Evolutionary conservation across 2,888 invertebrate species (phyloP).

Genomic region (Pammene aurita): DNA sequence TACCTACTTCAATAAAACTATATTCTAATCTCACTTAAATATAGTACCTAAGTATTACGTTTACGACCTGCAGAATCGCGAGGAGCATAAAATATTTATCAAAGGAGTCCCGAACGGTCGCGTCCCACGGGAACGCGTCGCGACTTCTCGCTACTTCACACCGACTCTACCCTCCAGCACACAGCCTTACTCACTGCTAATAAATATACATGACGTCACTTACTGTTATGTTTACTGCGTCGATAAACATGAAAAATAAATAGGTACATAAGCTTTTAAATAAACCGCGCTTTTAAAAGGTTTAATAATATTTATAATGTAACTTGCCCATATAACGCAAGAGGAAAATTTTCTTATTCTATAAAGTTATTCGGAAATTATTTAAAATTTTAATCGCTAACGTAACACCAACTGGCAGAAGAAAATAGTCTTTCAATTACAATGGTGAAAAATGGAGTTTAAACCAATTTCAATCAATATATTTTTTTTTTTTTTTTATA

Average conservation of each 20-base stretch:
- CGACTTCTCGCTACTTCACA: constrained; percentile 66
- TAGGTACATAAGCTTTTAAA: constrained; percentile 7
- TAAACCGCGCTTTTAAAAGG: too few species aligned
- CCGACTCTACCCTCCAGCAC: constrained; percentile 47
- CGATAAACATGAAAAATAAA: constrained; percentile 22
- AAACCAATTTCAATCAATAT: too few species aligned
- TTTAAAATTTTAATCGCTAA: too few species aligned
- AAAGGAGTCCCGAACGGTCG: constrained; percentile 72
- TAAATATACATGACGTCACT: constrained; percentile 30
- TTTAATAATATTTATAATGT: neutral
- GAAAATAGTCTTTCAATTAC: too few species aligned
- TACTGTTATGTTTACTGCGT: constrained; percentile 26
- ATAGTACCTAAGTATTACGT: constrained; percentile 62
- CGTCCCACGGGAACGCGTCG: constrained; percentile 58
- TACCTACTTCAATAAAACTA: constrained; percentile 50
- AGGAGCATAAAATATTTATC: constrained; percentile 81
- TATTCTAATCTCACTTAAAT: constrained; percentile 68
- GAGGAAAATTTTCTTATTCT: too few species aligned
- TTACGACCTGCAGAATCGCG: constrained; percentile 66
- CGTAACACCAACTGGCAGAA: too few species aligned
- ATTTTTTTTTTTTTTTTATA: too few species aligned
- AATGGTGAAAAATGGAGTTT: too few species aligned
- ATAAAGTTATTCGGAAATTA: too few species aligned
- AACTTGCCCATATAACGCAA: too few species aligned
- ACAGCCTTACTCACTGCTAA: constrained; percentile 9